A percentile compares a stretch with the other conserved stretches of the same genome.
phyloP scores from a whole-genome alignment of 1,140 invertebrate genomes.

The Patella vulgata region DNA sequence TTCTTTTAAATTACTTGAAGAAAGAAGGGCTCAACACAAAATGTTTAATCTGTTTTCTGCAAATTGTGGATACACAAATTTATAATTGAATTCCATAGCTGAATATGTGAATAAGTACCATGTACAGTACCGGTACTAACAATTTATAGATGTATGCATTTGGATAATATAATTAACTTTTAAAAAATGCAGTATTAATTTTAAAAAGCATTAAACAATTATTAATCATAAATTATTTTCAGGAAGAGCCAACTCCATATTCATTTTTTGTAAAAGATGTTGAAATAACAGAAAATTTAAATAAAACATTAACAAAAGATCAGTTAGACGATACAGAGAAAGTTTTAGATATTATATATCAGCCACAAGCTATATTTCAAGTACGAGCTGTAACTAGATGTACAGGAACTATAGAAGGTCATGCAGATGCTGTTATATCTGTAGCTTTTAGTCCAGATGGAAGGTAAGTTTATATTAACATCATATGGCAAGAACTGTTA shows the following conservation, averaged over 20 bases:
- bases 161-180: too few relatives aligned
- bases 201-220: too few relatives aligned
- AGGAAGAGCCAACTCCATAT: conserved; percentile 74
- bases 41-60: too few relatives aligned
- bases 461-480: conserved; percentile 65
- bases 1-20: too few relatives aligned
- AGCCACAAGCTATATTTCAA: conserved; percentile 95
- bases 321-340: conserved; percentile 71
- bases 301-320: conserved; percentile 75
- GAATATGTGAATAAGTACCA: too few relatives aligned
- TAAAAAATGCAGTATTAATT: too few relatives aligned
- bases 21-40: too few relatives aligned
- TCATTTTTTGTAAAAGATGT: conserved; percentile 88
- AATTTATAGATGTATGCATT: too few relatives aligned
- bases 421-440: conserved; percentile 95
- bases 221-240: conserved; percentile 22
- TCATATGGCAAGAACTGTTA: too few relatives aligned
- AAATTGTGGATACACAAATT: too few relatives aligned
- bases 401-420: conserved; percentile 85
- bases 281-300: conserved; percentile 83
- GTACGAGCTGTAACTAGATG: conserved; percentile 69
- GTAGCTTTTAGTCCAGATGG: conserved; percentile 94
- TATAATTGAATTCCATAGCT: too few relatives aligned
- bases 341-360: conserved; percentile 89
- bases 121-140: too few relatives aligned